Conservation (phyloP, 2,113 vertebrate species). For the Emberiza fucata region DNA sequence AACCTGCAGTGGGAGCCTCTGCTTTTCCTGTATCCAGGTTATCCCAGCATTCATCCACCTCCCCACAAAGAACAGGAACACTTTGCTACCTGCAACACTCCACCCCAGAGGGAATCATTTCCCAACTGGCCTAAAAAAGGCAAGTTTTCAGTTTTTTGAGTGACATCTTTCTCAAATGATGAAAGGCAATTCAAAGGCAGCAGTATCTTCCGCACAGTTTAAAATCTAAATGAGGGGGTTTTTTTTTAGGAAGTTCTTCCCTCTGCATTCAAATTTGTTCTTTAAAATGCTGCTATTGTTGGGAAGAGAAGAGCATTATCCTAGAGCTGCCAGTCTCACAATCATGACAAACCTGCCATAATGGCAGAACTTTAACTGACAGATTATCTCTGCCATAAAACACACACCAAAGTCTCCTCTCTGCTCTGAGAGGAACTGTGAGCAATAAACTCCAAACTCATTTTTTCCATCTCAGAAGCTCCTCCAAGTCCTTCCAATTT, state of each 20-base stretch:
- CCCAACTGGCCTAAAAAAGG: not conserved
- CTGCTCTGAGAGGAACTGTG: not conserved
- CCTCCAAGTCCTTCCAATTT: not conserved
- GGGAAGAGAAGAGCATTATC: not conserved
- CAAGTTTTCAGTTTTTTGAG: not conserved
- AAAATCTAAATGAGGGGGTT: not conserved
- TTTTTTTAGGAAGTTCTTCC: not conserved
- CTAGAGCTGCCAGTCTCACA: not conserved
- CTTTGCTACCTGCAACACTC: not conserved
- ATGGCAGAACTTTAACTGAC: not conserved
- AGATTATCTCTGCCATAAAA: not conserved
- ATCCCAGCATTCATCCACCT: not conserved
- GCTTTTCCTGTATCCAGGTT: not conserved
- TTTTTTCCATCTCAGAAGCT: not conserved
- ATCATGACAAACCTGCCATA: not conserved
- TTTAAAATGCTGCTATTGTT: slow-evolving; percentile 7
- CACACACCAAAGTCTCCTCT: not conserved
- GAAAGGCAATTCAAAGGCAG: not conserved
- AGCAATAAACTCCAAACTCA: not conserved
- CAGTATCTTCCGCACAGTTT: not conserved
- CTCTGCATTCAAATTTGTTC: slow-evolving; percentile 1
- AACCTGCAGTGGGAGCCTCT: not conserved
- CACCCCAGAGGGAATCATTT: not conserved
- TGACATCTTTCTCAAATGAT: not conserved
- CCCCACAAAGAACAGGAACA: not conserved